phyloP scores from a whole-genome alignment of 2,888 invertebrate species.

The Mechanitis mazaeus region DNA sequence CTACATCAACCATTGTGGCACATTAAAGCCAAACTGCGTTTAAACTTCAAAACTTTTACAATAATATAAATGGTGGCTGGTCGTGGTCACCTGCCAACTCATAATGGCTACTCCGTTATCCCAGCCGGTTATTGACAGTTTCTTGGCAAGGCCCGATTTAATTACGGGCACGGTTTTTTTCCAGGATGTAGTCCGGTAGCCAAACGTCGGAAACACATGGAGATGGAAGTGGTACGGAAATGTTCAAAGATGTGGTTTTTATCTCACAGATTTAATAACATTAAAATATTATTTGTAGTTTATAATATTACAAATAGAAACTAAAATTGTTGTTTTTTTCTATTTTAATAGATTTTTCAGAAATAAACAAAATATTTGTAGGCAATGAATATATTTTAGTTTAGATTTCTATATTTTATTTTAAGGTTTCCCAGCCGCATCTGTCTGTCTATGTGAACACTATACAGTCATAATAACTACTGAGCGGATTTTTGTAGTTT shows the following conservation, averaged over 20 bases:
- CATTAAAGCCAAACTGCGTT: conserved; percentile 9
- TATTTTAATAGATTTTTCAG: no score
- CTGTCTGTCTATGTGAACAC: no score
- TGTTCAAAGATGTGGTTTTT: neutral
- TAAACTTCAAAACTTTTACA: conserved; percentile 6
- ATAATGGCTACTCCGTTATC: conserved; percentile 39
- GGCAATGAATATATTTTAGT: no score
- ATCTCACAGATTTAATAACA: no score
- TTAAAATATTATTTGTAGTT: no score
- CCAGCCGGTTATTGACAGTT: conserved; percentile 49
- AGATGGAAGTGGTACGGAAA: neutral
- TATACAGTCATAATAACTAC: no score
- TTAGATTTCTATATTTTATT: no score
- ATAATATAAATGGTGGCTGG: conserved; percentile 15
- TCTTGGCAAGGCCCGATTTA: conserved; percentile 57
- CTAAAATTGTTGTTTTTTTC: no score
- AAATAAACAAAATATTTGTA: no score
- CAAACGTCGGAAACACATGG: conserved; percentile 30
- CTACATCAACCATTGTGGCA: conserved; percentile 7
- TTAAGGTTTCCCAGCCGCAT: no score
- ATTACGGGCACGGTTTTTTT: conserved; percentile 52
- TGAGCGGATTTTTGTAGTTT: no score
- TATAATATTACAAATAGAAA: no score
- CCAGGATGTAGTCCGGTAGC: conserved; percentile 36
- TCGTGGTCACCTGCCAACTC: conserved; percentile 42